phyloP scores from a whole-genome alignment of 2,113 vertebrate genomes.

The Vulpes lagopus region DNA sequence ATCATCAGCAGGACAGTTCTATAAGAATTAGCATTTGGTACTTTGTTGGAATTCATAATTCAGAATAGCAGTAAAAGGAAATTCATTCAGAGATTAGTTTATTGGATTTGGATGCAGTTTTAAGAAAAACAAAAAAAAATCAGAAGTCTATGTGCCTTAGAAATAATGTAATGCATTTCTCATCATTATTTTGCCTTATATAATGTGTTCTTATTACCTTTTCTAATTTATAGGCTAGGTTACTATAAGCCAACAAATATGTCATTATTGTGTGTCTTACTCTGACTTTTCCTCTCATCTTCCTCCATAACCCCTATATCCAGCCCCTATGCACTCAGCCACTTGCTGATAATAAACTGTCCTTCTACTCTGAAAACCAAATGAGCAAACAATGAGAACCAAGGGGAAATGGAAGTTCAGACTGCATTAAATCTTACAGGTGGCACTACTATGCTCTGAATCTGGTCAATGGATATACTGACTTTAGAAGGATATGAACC shows the following conservation, averaged over 20 bases:
- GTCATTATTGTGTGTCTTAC: background rate
- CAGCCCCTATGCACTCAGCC: background rate
- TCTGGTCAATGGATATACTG: constrained; percentile 57
- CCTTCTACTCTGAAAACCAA: constrained; percentile 63
- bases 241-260: constrained; percentile 30
- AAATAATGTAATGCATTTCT: constrained; percentile 50
- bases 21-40: constrained; percentile 79
- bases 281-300: constrained; percentile 28
- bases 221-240: constrained; percentile 23
- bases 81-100: constrained; percentile 70
- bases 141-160: constrained; percentile 62
- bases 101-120: constrained; percentile 74
- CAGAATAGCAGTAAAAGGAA: constrained; percentile 79
- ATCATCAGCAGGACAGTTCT: constrained; percentile 80
- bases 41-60: constrained; percentile 77
- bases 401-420: constrained; percentile 50
- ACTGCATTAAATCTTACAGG: constrained; percentile 48
- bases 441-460: constrained; percentile 53
- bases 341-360: constrained; percentile 26
- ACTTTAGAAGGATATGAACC: background rate
- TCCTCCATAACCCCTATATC: background rate
- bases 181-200: constrained; percentile 30
- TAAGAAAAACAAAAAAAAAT: constrained; percentile 32
- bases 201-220: constrained; percentile 33
- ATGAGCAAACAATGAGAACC: constrained; percentile 50